Evolutionary conservation across 2,113 vertebrate species (phyloP).

Genomic region (Ranitomeya variabilis): DNA sequence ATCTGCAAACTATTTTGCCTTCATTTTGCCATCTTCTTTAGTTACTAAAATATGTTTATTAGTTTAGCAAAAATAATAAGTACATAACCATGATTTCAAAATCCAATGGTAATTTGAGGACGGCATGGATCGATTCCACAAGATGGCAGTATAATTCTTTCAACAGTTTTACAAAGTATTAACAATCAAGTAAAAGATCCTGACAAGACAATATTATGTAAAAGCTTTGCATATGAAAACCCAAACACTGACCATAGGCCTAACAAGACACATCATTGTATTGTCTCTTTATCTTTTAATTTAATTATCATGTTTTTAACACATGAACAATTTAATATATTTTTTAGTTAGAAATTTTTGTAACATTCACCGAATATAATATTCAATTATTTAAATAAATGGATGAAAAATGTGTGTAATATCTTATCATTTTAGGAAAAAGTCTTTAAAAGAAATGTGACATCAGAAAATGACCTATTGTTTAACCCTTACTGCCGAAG

Average conservation of each 20-base stretch:
- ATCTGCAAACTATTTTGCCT: too few relatives aligned
- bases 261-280: background rate
- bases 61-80: background rate
- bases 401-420: too few relatives aligned
- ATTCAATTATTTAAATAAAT: too few relatives aligned
- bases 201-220: background rate
- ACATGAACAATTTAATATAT: background rate
- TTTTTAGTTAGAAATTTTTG: background rate
- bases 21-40: background rate
- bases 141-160: constrained; percentile 10
- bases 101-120: background rate
- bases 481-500: too few relatives aligned
- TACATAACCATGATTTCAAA: background rate
- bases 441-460: too few relatives aligned
- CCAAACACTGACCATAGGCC: background rate
- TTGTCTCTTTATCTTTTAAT: background rate
- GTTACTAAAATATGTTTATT: background rate
- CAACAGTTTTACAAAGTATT: background rate
- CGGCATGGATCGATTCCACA: background rate
- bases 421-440: too few relatives aligned
- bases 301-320: background rate
- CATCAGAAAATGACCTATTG: too few relatives aligned
- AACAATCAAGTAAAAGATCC: background rate
- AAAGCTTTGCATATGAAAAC: background rate
- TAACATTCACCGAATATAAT: background rate